Base-by-base conservation (phyloP, 2,113 vertebrate genomes). In the Hydropotes inermis region DNA sequence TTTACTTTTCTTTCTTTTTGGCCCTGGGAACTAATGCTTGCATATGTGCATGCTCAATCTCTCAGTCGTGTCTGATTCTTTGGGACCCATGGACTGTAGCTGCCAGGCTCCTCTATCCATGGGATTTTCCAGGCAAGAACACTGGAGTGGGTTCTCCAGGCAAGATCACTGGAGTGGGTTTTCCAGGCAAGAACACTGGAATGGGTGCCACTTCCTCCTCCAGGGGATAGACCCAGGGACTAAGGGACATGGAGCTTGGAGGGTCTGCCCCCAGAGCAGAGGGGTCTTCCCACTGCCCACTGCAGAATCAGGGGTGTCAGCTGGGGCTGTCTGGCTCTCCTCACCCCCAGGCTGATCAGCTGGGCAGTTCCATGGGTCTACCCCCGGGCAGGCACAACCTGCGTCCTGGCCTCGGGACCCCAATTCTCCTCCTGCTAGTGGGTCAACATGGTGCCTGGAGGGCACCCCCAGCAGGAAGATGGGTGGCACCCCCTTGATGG, bases 331-430 rank as follows among this genome's bases (percentile, higher is more conserved):
- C 30, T 1, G 47, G 30, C 17, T 82, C 50, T n/a, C 30, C 50
- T 3, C 30, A n/a, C 1, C 60, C 45, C 28, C 11, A 70, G 19
- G 16, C 30, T 33, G 13, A 43, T 4, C 55, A 13, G 36, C 8
- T 10, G 11, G 52, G 55, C 14, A 19, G 30, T 9, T 70, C 28
- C 36, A 36, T 47, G 30, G 19, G n/a, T 11, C 25, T 7, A 39
- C 17, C 2, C 19, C 0, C 4, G 9, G 0, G 43, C 50, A n/a
- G 16, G 15, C 61, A 9, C 1, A 6, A 10, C 25, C 30, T 2
- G 5, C 45, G 21, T 50, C 76, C 58, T 30, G 30, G 23, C 47
- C 30, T 52, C 1, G 0, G 4, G 79, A 16, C 9, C 7, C 12
- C 57, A 27, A 10, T 5, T 45, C 5, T 12, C 67, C 13, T 39